Conservation (phyloP, 2,113 vertebrate species). For the Heteronetta atricapilla region DNA sequence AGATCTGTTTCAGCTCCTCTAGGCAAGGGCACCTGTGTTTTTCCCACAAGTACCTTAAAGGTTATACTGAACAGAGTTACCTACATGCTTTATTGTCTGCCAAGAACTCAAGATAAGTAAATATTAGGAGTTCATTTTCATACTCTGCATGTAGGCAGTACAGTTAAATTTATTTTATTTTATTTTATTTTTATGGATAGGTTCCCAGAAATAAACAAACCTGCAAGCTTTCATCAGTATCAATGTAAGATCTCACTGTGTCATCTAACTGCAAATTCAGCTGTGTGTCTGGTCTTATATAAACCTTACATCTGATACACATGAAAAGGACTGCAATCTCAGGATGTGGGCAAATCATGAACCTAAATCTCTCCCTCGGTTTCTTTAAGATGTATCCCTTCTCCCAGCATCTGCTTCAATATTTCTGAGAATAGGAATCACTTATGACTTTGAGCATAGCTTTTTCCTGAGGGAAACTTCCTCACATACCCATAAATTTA, state of each 20-base stretch:
- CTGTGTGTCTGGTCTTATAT: not conserved
- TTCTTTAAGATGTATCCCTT: not conserved
- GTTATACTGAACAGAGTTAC: not conserved
- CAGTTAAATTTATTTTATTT: not conserved
- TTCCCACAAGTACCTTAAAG: not conserved
- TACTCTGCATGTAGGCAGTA: not conserved
- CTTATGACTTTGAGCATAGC: not conserved
- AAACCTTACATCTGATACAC: not conserved
- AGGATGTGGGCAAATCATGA: not conserved
- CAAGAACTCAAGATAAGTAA: not conserved
- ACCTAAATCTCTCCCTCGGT: not conserved
- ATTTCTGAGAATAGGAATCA: not conserved
- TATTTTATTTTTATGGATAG: not conserved
- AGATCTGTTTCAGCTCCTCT: not conserved
- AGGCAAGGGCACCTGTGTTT: not conserved
- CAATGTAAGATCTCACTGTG: not conserved
- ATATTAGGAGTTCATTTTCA: not conserved
- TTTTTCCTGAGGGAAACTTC: not conserved
- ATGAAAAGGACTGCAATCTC: accelerated
- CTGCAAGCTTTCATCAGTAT: not conserved
- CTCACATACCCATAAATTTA: not conserved
- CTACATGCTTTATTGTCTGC: not conserved
- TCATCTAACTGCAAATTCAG: not conserved
- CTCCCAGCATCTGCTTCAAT: not conserved
- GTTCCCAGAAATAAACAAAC: not conserved